A percentile compares a stretch with the other conserved stretches of the same genome.
Conservation (phyloP, 2,888 invertebrate species). For the Elgonia sp. region DNA sequence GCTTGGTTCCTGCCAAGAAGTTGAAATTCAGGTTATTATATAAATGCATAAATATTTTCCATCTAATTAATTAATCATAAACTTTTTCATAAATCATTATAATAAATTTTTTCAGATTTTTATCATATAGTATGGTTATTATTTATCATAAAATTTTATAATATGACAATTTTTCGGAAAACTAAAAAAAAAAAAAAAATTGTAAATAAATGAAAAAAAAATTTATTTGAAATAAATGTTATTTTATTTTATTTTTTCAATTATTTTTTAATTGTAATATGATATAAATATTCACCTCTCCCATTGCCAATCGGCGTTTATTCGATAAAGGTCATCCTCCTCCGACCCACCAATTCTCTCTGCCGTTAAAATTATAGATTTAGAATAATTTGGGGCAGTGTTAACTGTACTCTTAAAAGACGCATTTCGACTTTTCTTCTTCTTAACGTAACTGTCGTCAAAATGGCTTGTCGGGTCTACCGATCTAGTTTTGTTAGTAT, state of each 20-base stretch:
- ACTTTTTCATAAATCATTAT: background rate
- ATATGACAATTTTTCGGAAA: no score
- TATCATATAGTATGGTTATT: no score
- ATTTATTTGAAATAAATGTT: no score
- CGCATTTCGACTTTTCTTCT: conserved; percentile 58
- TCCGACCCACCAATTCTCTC: conserved; percentile 52
- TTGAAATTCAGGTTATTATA: background rate
- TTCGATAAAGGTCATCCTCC: conserved; percentile 40
- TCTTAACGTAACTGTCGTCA: conserved; percentile 50
- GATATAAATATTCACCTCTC: conserved; percentile 52
- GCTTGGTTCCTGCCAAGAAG: conserved; percentile 44
- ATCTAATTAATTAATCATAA: background rate
- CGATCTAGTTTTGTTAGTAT: conserved; percentile 56
- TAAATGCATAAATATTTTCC: background rate
- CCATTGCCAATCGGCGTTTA: conserved; percentile 62
- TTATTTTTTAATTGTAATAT: background rate
- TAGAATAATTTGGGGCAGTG: conserved; percentile 53
- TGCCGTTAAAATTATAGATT: conserved; percentile 61
- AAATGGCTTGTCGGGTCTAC: conserved; percentile 56
- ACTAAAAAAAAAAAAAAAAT: no score
- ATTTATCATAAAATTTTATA: no score
- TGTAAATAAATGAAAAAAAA: no score
- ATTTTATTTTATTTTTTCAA: no score
- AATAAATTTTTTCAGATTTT: background rate
- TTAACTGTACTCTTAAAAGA: conserved; percentile 39